phyloP scores from a whole-genome alignment of 2,888 invertebrate species.

The Heliothis peltigera region DNA sequence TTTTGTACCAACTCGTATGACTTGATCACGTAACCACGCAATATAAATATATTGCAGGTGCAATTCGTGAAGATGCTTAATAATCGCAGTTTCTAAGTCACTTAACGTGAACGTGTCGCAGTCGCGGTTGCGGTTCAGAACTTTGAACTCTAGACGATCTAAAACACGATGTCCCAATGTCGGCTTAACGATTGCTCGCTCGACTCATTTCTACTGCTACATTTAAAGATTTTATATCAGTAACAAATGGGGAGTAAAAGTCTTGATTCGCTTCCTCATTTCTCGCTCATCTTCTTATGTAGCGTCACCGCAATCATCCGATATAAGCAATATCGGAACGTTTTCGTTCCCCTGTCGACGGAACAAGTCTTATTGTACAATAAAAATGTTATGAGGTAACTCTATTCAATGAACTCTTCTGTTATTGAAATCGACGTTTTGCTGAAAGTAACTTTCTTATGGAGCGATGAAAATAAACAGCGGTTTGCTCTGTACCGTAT shows the following conservation, averaged over 20 bases:
- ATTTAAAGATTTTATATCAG: slow-evolving; percentile 30
- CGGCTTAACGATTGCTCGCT: slow-evolving; percentile 19
- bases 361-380: slow-evolving; percentile 86
- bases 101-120: slow-evolving; percentile 70
- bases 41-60: slow-evolving; percentile 57
- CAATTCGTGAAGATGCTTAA: slow-evolving; percentile 66
- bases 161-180: slow-evolving; percentile 24
- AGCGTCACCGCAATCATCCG: slow-evolving; percentile 70
- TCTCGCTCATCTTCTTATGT: slow-evolving; percentile 56
- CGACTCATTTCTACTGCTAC: slow-evolving; percentile 3
- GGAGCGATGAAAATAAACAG: slow-evolving; percentile 75
- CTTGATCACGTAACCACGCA: slow-evolving; percentile 48
- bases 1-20: slow-evolving; percentile 40
- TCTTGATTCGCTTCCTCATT: slow-evolving; percentile 50
- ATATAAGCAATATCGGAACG: slow-evolving; percentile 82
- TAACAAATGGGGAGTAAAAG: slow-evolving; percentile 39
- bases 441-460: slow-evolving; percentile 81
- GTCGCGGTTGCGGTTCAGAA: slow-evolving; percentile 27
- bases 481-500: slow-evolving; percentile 68
- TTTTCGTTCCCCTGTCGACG: slow-evolving; percentile 77
- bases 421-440: slow-evolving; percentile 87
- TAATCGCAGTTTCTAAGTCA: slow-evolving; percentile 79
- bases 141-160: slow-evolving; percentile 29
- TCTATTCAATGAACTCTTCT: slow-evolving; percentile 87
- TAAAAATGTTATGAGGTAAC: slow-evolving; percentile 89